Conservation (phyloP, 2,888 invertebrate genomes). For the Aporophyla nigra region DNA sequence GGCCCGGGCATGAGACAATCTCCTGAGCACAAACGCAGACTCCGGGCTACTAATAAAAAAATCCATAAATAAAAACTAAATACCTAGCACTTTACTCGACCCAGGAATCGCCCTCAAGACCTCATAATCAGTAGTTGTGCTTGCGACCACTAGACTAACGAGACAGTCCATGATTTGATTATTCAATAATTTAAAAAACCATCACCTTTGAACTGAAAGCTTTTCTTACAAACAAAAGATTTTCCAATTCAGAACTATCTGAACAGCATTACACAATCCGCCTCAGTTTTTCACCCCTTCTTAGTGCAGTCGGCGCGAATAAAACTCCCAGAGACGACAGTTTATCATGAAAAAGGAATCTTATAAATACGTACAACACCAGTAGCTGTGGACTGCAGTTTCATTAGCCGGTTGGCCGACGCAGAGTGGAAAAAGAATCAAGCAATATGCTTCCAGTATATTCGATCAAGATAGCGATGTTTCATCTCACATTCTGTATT, state of each 20-base stretch:
- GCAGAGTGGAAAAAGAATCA: slow-evolving; percentile 20
- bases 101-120: too few relatives aligned
- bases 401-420: slow-evolving; percentile 21
- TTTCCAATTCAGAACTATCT: neutral
- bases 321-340: neutral
- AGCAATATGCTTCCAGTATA: neutral
- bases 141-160: too few relatives aligned
- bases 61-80: too few relatives aligned
- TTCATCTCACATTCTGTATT: slow-evolving; percentile 6
- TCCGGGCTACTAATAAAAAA: too few relatives aligned
- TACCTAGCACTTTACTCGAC: too few relatives aligned
- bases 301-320: slow-evolving; percentile 4
- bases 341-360: neutral
- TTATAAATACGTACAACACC: neutral
- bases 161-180: neutral
- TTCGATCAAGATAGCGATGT: slow-evolving; percentile 11
- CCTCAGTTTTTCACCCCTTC: neutral
- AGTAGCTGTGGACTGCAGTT: slow-evolving; percentile 19
- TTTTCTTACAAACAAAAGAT: neutral
- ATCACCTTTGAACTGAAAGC: too few relatives aligned
- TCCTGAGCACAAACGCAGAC: too few relatives aligned
- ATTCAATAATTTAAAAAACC: neutral
- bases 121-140: too few relatives aligned
- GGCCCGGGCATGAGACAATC: too few relatives aligned
- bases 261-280: neutral